A percentile compares a stretch with the other conserved stretches of the same genome.
Conservation (phyloP, 2,113 vertebrate species). For the Erpornis zantholeuca region DNA sequence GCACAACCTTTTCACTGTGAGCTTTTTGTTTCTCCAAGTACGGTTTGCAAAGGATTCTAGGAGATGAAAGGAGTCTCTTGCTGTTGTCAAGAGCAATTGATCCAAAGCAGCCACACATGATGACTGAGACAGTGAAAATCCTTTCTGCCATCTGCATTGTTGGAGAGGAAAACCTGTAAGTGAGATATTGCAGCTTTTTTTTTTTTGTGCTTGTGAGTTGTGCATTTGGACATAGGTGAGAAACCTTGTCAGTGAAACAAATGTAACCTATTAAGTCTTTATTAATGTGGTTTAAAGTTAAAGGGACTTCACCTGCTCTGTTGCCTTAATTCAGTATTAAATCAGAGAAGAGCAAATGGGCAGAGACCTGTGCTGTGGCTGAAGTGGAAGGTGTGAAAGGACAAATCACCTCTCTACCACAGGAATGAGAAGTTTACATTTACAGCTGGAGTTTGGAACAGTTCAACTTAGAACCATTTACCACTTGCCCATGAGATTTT, state of each 20-base stretch:
- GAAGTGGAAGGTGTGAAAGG: not conserved
- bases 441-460: not conserved
- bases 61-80: conserved; percentile 89
- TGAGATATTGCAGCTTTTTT: not conserved
- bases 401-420: not conserved
- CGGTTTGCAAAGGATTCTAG: conserved; percentile 91
- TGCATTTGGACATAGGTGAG: not conserved
- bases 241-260: not conserved
- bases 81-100: conserved; percentile 91
- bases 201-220: not conserved
- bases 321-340: not conserved
- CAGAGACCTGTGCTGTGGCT: not conserved
- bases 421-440: not conserved
- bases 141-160: conserved; percentile 95
- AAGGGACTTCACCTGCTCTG: not conserved
- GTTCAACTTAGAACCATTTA: not conserved
- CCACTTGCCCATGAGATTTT: not conserved
- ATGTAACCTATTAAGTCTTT: not conserved
- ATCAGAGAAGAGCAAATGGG: not conserved
- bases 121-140: conserved; percentile 97
- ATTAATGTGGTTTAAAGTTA: not conserved
- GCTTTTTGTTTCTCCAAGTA: conserved; percentile 73
- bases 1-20: not conserved
- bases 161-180: conserved; percentile 95
- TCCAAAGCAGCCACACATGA: conserved; percentile 93